Evolutionary conservation across 1,140 invertebrate species (phyloP).

Genomic region (Copidosoma floridanum): DNA sequence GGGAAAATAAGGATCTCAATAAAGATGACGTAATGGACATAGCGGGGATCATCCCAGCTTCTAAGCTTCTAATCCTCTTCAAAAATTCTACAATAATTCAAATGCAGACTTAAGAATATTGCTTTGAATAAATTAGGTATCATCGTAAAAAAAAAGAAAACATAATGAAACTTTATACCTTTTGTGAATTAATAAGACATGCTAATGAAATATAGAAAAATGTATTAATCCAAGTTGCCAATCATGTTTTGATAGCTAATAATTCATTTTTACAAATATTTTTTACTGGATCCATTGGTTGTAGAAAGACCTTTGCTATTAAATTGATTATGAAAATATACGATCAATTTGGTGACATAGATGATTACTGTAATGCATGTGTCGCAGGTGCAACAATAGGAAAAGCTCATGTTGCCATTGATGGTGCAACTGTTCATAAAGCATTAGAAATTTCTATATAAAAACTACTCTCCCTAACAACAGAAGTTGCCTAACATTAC

Average conservation of each 20-base stretch:
- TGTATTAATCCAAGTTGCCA: slow-evolving; percentile 16
- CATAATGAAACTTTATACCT: slow-evolving; percentile 1
- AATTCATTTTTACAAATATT: slow-evolving; percentile 40
- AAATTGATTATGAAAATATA: slow-evolving; percentile 39
- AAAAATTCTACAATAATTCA: slow-evolving; percentile 12
- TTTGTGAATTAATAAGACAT: slow-evolving; percentile 13
- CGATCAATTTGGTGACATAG: slow-evolving; percentile 25
- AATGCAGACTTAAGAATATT: slow-evolving; percentile 9
- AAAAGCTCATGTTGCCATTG: slow-evolving; percentile 43
- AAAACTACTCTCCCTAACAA: slow-evolving; percentile 23
- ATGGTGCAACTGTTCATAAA: slow-evolving; percentile 42
- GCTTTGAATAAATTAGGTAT: slow-evolving; percentile 11
- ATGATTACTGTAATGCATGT: slow-evolving; percentile 33
- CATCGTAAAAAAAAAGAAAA: slow-evolving; percentile 28
- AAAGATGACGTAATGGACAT: not conserved
- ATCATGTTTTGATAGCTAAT: not conserved
- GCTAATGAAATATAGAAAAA: slow-evolving; percentile 41
- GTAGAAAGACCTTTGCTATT: slow-evolving; percentile 39
- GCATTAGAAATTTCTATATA: slow-evolving; percentile 26
- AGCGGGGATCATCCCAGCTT: not conserved
- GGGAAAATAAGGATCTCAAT: not conserved
- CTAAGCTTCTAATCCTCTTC: slow-evolving; percentile 23
- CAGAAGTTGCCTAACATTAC: not conserved
- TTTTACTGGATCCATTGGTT: slow-evolving; percentile 38
- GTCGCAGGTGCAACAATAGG: slow-evolving; percentile 43